These are phyloP conservation scores for Brachirus orientalis DNA, from an alignment of 2,113 vertebrate genomes.

Conservation along the genomic window DNA sequence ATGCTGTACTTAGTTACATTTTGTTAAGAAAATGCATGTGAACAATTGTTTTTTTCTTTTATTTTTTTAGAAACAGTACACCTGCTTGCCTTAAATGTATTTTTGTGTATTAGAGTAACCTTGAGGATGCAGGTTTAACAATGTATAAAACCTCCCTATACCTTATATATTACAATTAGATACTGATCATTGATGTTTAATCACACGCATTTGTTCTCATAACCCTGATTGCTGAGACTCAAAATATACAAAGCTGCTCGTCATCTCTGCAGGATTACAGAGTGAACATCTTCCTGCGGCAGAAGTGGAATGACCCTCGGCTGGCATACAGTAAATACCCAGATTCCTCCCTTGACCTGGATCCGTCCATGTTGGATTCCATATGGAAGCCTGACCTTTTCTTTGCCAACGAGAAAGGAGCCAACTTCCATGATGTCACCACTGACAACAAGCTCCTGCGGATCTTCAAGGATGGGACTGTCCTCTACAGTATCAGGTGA, in stretches of 20 bases:
- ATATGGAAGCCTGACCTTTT: constrained; percentile 99
- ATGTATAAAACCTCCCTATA: no score
- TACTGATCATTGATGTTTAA: not conserved
- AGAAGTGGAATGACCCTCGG: constrained; percentile 98
- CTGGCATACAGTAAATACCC: constrained; percentile 98
- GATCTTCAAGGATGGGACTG: constrained; percentile 97
- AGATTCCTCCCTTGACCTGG: constrained; percentile 96
- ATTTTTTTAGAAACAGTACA: not conserved
- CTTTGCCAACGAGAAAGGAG: constrained; percentile 99
- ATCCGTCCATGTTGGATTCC: constrained; percentile 98
- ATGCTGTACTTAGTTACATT: no score
- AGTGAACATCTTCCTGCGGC: constrained; percentile 99
- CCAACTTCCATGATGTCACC: constrained; percentile 98
- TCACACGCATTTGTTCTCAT: constrained; percentile 21
- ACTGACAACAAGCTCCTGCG: constrained; percentile 98
- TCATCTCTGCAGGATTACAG: constrained; percentile 94
- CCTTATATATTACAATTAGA: constrained; percentile 8
- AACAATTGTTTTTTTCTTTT: no score
- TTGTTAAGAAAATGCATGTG: no score
- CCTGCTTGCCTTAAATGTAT: not conserved
- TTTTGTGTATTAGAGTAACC: no score
- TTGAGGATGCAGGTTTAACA: no score
- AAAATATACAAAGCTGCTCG: constrained; percentile 63
- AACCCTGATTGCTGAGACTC: constrained; percentile 1
- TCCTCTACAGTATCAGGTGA: constrained; percentile 98